A percentile compares a stretch with the other conserved stretches of the same genome.
Evolutionary conservation across 2,797 vertebrate genomes (phyloP).

Genomic region (Lerista edwardsae): DNA sequence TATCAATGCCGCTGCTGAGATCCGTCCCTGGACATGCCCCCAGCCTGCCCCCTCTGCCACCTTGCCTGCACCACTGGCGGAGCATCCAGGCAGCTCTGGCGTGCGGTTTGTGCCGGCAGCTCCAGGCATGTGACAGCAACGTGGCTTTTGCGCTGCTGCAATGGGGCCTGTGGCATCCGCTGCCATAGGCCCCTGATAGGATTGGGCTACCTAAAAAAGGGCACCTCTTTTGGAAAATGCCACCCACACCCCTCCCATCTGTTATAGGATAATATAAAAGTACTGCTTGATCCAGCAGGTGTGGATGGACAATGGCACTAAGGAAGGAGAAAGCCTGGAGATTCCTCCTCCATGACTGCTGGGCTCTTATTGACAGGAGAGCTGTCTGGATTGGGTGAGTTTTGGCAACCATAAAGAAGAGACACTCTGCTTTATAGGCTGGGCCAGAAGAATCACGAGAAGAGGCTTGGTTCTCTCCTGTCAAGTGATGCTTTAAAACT

Average conservation of each 20-base stretch:
- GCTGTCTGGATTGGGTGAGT: not conserved
- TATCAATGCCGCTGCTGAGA: too few relatives aligned
- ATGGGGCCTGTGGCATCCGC: too few relatives aligned
- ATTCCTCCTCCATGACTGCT: not conserved
- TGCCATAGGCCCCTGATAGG: too few relatives aligned
- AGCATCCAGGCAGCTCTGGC: too few relatives aligned
- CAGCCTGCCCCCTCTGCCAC: too few relatives aligned
- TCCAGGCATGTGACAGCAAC: too few relatives aligned
- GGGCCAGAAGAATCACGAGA: not conserved
- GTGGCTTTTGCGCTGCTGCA: too few relatives aligned
- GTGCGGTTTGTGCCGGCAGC: too few relatives aligned
- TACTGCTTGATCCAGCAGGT: not conserved
- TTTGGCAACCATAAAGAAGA: not conserved
- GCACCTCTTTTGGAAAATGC: not conserved
- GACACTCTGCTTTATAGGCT: not conserved
- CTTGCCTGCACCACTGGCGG: too few relatives aligned
- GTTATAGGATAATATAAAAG: not conserved
- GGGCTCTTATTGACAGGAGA: not conserved
- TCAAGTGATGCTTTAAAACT: not conserved
- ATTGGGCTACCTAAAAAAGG: too few relatives aligned
- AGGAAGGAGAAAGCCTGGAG: not conserved
- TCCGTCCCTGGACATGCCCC: too few relatives aligned
- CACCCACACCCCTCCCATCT: not conserved
- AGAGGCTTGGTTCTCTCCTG: not conserved
- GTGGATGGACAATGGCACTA: not conserved